These are phyloP conservation scores for Podotricha telesiphe DNA, from an alignment of 2,888 invertebrate species.

Conservation along the genomic window DNA sequence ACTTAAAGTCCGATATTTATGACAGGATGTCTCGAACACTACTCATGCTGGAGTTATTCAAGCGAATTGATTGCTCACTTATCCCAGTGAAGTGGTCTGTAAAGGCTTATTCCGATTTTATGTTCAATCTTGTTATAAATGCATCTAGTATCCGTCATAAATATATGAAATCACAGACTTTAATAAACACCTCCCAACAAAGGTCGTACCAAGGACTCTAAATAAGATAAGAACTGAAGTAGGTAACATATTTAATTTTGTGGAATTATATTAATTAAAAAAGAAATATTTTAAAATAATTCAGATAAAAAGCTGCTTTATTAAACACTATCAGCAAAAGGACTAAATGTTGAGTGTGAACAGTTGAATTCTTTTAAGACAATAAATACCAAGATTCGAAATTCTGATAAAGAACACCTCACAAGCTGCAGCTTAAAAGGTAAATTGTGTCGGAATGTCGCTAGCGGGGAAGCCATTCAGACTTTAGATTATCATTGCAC, in stretches of 20 bases:
- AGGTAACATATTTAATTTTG: neutral
- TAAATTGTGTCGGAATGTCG: constrained; percentile 74
- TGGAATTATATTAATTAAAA: neutral
- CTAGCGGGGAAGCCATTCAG: constrained; percentile 48
- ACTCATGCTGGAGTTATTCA: constrained; percentile 51
- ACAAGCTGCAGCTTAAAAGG: constrained; percentile 66
- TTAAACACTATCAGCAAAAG: constrained; percentile 30
- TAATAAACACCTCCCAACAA: neutral
- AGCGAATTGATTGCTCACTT: constrained; percentile 44
- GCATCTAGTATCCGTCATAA: constrained; percentile 34
- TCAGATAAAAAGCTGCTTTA: neutral
- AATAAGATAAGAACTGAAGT: neutral
- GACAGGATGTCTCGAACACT: constrained; percentile 41
- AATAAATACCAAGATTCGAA: constrained; percentile 63
- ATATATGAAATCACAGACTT: constrained; percentile 26
- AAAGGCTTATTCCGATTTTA: constrained; percentile 38
- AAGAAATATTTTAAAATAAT: neutral
- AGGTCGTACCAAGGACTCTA: neutral
- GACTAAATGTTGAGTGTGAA: constrained; percentile 30
- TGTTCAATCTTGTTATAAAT: constrained; percentile 37
- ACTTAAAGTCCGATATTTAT: constrained; percentile 37
- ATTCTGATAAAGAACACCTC: constrained; percentile 61
- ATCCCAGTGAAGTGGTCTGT: constrained; percentile 30
- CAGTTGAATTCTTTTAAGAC: constrained; percentile 39
- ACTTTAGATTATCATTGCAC: constrained; percentile 37